Percentiles rank a stretch among this genome's conserved stretches.
Evolutionary conservation across 2,888 invertebrate species (phyloP).

Genomic region (Ormyrus thymus): DNA sequence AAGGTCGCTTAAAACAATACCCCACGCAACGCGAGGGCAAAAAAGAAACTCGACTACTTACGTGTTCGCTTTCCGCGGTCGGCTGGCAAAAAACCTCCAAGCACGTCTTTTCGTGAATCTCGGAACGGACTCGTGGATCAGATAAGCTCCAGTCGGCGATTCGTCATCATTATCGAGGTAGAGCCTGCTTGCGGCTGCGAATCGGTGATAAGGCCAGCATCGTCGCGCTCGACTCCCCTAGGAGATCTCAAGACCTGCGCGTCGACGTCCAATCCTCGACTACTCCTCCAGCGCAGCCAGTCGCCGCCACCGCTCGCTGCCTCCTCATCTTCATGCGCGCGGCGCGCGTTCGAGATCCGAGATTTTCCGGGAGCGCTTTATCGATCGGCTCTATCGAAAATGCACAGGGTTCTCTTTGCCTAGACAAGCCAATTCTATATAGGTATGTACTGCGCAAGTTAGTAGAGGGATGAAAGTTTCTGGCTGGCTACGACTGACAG

Average conservation of each 20-base stretch:
- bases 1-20: no score
- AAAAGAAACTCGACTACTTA: no score
- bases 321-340: slow-evolving; percentile 8
- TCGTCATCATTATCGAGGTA: slow-evolving; percentile 38
- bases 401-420: background rate
- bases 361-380: slow-evolving; percentile 34
- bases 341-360: background rate
- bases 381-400: slow-evolving; percentile 28
- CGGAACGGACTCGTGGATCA: slow-evolving; percentile 9
- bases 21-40: no score
- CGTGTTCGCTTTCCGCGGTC: no score
- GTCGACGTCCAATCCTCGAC: background rate
- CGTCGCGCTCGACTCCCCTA: no score
- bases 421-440: background rate
- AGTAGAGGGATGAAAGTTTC: slow-evolving; percentile 10
- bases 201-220: background rate
- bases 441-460: no score
- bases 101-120: background rate
- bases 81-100: no score
- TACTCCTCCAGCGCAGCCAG: background rate
- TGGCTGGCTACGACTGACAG: background rate
- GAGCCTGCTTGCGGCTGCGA: background rate
- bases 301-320: background rate
- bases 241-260: slow-evolving; percentile 5
- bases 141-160: slow-evolving; percentile 30